phyloP scores from a whole-genome alignment of 2,888 invertebrate species.

The Rhagonycha lutea region DNA sequence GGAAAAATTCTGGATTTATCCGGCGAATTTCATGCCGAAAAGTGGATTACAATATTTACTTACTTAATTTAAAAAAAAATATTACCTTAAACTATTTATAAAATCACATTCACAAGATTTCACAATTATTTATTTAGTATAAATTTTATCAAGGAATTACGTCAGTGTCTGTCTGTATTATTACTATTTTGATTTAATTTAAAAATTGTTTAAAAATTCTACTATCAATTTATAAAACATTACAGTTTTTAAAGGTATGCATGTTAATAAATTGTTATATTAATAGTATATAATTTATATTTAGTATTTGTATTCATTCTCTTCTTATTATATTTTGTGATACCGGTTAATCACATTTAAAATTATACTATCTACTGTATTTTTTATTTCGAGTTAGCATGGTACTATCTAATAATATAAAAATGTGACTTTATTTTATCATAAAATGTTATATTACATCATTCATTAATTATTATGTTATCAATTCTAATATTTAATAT shows the following conservation, averaged over 20 bases:
- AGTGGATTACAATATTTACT: not conserved
- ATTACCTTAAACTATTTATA: not conserved
- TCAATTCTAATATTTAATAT: not conserved
- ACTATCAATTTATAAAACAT: too few relatives aligned
- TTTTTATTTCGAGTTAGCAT: not conserved
- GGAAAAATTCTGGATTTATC: not conserved
- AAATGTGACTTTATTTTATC: not conserved
- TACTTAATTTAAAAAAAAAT: not conserved
- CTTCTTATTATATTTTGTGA: not conserved
- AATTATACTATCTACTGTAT: not conserved
- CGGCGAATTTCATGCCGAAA: not conserved
- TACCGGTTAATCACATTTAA: not conserved
- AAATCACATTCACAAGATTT: not conserved
- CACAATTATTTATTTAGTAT: not conserved
- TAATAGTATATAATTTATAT: not conserved
- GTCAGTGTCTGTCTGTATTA: not conserved
- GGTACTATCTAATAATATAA: not conserved
- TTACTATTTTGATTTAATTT: not conserved
- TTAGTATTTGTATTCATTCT: not conserved
- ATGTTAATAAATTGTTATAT: not conserved
- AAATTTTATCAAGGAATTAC: not conserved
- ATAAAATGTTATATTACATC: not conserved
- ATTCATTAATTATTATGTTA: not conserved
- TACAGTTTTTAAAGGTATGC: too few relatives aligned
- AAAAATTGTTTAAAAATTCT: too few relatives aligned